Evolutionary conservation across 2,888 invertebrate genomes (phyloP).

Genomic region (Cataglyphis albicans): DNA sequence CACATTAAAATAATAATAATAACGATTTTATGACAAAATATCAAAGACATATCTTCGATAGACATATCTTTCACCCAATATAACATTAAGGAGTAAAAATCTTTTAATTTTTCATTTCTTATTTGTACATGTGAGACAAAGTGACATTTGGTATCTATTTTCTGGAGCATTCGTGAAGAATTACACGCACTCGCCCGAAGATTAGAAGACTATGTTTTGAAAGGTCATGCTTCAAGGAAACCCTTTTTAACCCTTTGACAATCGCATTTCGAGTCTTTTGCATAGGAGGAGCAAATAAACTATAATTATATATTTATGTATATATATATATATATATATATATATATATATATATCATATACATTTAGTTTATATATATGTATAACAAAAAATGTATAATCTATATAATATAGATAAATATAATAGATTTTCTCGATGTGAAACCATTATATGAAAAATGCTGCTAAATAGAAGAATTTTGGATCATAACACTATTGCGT

Average conservation of each 20-base stretch:
- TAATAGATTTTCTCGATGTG: constrained; percentile 7
- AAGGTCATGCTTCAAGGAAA: constrained; percentile 3
- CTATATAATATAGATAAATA: constrained; percentile 46
- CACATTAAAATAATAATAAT: background rate
- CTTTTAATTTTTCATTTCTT: background rate
- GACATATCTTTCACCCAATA: background rate
- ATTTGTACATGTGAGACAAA: background rate
- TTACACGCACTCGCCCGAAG: background rate
- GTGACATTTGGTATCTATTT: background rate
- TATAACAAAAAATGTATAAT: constrained; percentile 14
- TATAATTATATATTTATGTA: constrained; percentile 7
- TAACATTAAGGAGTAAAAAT: background rate
- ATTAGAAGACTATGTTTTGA: background rate
- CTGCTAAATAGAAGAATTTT: background rate
- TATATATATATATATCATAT: constrained; percentile 32
- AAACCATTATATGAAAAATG: background rate
- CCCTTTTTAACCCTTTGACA: constrained; percentile 11
- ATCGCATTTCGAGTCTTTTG: constrained; percentile 7
- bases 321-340: no score
- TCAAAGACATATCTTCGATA: no score
- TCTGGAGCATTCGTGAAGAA: background rate
- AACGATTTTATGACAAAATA: background rate
- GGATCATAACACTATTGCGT: background rate
- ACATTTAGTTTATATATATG: background rate
- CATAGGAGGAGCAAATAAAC: background rate